Conservation (phyloP, 92 coral and sea anemone genomes). For the Phenganax stokvisi region DNA sequence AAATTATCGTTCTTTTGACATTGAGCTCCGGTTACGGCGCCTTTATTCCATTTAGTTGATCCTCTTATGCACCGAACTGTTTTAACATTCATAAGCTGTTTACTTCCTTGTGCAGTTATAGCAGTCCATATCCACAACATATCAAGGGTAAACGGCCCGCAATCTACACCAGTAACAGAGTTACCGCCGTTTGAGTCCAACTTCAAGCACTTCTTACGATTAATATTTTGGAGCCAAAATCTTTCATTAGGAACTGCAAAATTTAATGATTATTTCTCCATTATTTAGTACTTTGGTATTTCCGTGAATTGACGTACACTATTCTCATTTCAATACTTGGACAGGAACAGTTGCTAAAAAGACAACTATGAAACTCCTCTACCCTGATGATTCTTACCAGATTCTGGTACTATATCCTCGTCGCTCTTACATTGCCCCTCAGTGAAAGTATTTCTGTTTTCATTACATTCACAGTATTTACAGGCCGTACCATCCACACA, state of each 20-base stretch:
- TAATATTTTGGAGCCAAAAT: conserved; percentile 1
- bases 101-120: not conserved
- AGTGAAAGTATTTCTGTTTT: not conserved
- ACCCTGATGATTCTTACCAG: not conserved
- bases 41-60: too few relatives aligned
- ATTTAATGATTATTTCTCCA: not conserved
- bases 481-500: not conserved
- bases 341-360: too few relatives aligned
- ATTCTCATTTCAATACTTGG: too few relatives aligned
- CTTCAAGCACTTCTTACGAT: not conserved
- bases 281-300: not conserved
- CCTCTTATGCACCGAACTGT: not conserved
- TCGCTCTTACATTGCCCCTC: not conserved
- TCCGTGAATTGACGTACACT: not conserved
- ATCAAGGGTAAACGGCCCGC: not conserved
- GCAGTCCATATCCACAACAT: conserved; percentile 9
- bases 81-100: conserved; percentile 9
- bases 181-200: not conserved
- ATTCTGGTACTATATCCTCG: conserved; percentile 15
- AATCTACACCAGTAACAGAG: not conserved
- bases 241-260: conserved; percentile 8
- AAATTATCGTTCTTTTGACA: not conserved
- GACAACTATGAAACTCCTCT: not conserved
- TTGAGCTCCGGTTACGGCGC: not conserved
- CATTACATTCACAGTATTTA: not conserved